Base-by-base conservation (phyloP, 2,888 invertebrate genomes). In the Eupithecia abbreviata region DNA sequence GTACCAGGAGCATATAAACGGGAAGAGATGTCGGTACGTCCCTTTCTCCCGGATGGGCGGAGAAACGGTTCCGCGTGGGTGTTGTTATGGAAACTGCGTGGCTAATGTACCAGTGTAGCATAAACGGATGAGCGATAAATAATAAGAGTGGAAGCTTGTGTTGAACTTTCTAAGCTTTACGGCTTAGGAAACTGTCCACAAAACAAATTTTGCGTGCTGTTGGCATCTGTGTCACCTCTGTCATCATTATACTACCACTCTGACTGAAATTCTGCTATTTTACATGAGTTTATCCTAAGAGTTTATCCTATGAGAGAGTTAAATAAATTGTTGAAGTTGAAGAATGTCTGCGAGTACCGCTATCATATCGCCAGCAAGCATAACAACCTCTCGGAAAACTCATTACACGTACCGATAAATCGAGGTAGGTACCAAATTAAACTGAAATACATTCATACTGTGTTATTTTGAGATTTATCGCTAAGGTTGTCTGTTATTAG, bases 1-100 rank as follows among this genome's bases (percentile, higher is more conserved):
- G 86, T 88, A 96, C 89, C 89, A 95, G 96, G 96, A 83, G 71
- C 85, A 76, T 96, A 96, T 91, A 91, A 90, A 78, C 41, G 2
- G 55, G 66, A 81, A 82, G 82, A 76, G 82, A 83, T 89, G 82
- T 88, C 88, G 88, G 81, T 85, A 80, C 83, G 83, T 76, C 90
- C 88, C 84, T 86, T 89, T 81, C 87, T 84, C 84, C 86, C 82
- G 85, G 86, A 90, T 90, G 90, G 92, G 92, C 92, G 92, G 93
- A 89, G 90, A 91, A 90, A 88, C 87, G 87, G 85, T 85, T 84
- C 87, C 85, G 90, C 91, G 92, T 92, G 92, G 91, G 91, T 90
- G 92, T 92, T 90, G 91, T 90, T 90, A 91, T 92, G 90, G 90
- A 91, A 91, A 92, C 90, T 88, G 88, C 87, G 87, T 91, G 88